Base-by-base conservation (phyloP, 2,888 invertebrate species). In the Tillus elongatus region DNA sequence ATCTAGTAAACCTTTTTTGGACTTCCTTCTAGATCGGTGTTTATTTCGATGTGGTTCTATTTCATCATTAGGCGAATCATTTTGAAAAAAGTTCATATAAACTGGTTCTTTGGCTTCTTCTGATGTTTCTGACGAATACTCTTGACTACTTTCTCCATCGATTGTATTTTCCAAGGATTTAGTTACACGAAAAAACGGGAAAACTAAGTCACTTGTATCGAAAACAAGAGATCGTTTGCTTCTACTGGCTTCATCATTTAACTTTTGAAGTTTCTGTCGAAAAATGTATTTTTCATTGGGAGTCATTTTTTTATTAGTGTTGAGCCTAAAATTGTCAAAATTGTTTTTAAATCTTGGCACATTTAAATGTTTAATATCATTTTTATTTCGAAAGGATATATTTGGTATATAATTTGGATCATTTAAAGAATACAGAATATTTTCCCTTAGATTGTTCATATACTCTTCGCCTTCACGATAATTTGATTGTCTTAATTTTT, bases 151-250 rank as follows among this genome's bases (percentile, higher is more conserved):
- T 32, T 16, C 35, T 3, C 30, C 15, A 4, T 33, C 40, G n/a
- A n/a, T n/a, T 15, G 10, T 2, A 11, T 36, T 11, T 8, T 40
- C 27, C 10, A 41, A 40, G 6, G 33, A 9, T 15, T 39, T 37
- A 1, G 37, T 42, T 6, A 49, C 45, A 40, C 47, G 43, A 15
- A 49, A 48, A 36, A 50, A 44, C 2, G 55, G 55, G 24, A 52
- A 24, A 11, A 42, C 36, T 3, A 54, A 32, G 35, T 53, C 50
- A 13, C 47, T 43, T 13, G 43, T 40, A 11, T 50, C 44, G 9
- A 54, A 36, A 6, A 50, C 30, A 16, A 53, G 36, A 2, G 50
- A 41, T 3, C 55, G 14, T 34, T 50, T 53, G 2, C 11, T 28
- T 33, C 51, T 39, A 24, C 15, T 30, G 27, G 35, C 14, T 13